Evolutionary conservation across 2,113 vertebrate species (phyloP).

Genomic region (Calonectris borealis): DNA sequence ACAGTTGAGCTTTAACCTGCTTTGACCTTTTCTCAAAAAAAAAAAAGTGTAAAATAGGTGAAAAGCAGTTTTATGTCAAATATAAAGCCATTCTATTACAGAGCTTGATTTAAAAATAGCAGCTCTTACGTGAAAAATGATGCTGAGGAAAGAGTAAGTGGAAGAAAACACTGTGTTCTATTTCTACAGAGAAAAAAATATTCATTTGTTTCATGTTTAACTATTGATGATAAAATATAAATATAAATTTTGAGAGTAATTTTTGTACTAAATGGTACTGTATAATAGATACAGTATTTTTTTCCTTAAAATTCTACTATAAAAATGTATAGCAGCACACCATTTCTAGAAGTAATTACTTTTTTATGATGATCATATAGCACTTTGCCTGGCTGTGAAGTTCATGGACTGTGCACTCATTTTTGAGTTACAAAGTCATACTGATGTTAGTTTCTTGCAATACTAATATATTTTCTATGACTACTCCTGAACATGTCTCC

Average conservation of each 20-base stretch:
- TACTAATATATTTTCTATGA: background rate
- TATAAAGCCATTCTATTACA: background rate
- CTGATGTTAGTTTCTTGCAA: background rate
- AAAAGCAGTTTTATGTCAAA: background rate
- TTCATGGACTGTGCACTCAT: background rate
- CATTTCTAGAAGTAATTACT: background rate
- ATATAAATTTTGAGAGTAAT: background rate
- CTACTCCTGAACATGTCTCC: background rate
- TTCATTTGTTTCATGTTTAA: background rate
- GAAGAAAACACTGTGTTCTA: background rate
- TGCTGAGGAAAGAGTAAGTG: background rate
- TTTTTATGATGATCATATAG: constrained; percentile 14
- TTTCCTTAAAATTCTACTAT: background rate
- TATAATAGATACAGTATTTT: background rate
- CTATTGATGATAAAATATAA: background rate
- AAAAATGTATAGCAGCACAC: background rate
- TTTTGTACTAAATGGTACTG: background rate
- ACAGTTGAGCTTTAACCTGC: background rate
- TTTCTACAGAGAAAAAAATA: background rate
- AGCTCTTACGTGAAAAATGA: background rate
- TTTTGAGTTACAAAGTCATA: background rate
- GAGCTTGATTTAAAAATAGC: background rate
- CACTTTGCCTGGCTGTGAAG: background rate
- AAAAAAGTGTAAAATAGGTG: background rate
- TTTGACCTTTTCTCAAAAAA: background rate